A percentile compares a stretch with the other conserved stretches of the same genome.
Evolutionary conservation across 2,113 vertebrate genomes (phyloP).

Genomic region (Gymnorhina tibicen): DNA sequence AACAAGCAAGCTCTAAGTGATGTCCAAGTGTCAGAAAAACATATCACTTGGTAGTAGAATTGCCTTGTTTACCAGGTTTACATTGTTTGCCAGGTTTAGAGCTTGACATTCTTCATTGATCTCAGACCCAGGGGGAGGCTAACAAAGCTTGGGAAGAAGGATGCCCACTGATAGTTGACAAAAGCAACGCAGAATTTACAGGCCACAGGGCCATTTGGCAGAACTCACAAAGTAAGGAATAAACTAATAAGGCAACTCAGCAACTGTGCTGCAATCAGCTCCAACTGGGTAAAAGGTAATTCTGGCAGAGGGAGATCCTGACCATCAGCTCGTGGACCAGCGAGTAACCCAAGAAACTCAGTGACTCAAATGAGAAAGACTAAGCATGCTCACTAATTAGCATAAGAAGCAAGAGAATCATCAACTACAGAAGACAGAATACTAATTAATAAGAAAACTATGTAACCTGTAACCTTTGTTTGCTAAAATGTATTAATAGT

Average conservation of each 20-base stretch:
- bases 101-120: not conserved
- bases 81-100: not conserved
- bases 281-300: not conserved
- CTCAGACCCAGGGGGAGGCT: not conserved
- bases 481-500: no score
- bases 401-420: not conserved
- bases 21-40: not conserved
- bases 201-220: not conserved
- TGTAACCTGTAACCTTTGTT: not conserved
- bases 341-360: not conserved
- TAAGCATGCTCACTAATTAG: not conserved
- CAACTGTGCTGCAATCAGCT: not conserved
- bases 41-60: not conserved
- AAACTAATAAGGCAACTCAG: not conserved
- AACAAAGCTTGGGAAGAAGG: not conserved
- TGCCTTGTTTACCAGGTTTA: not conserved
- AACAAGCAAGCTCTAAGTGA: not conserved
- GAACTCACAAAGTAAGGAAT: not conserved
- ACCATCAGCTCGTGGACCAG: not conserved
- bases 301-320: not conserved
- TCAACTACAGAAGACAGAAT: not conserved
- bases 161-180: not conserved
- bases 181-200: not conserved
- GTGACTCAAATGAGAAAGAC: not conserved
- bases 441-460: not conserved